Percentiles rank a stretch among this genome's conserved stretches.
phyloP scores from a whole-genome alignment of 2,113 vertebrate genomes.

The Siphamia tubifer region DNA sequence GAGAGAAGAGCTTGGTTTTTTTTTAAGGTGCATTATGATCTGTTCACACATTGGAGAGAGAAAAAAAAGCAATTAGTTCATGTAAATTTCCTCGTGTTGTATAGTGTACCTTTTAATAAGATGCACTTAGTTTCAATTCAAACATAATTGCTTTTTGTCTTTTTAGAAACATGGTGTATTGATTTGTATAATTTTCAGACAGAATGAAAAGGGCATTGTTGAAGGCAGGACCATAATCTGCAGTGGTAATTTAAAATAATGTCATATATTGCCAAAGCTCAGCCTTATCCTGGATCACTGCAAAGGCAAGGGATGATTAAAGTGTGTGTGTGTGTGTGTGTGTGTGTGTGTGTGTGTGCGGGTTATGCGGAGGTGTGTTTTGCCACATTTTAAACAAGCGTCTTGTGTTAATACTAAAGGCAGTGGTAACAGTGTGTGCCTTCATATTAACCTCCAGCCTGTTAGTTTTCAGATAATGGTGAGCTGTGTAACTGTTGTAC shows the following conservation, averaged over 20 bases:
- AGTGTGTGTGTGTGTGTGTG: conserved; percentile 8
- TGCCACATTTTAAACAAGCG: not conserved
- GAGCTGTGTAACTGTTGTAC: not conserved
- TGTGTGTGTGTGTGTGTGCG: not conserved
- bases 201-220: conserved; percentile 1
- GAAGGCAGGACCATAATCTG: not conserved
- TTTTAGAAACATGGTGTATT: not conserved
- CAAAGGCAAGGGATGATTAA: not conserved
- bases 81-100: too few species aligned
- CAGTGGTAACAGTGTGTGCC: not conserved
- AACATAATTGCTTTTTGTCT: not conserved
- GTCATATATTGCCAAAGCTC: not conserved
- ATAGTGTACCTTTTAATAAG: too few species aligned
- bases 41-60: too few species aligned
- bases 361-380: not conserved
- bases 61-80: too few species aligned
- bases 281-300: not conserved
- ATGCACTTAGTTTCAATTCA: conserved; percentile 1
- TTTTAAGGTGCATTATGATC: too few species aligned
- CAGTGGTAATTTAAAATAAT: not conserved
- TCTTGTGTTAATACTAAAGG: not conserved
- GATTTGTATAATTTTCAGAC: not conserved
- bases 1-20: too few species aligned
- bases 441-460: conserved; percentile 1
- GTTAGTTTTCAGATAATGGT: conserved; percentile 19